A percentile compares a stretch with the other conserved stretches of the same genome.
Conservation (phyloP, 64 coral and sea anemone genomes). For the Porites lutea region DNA sequence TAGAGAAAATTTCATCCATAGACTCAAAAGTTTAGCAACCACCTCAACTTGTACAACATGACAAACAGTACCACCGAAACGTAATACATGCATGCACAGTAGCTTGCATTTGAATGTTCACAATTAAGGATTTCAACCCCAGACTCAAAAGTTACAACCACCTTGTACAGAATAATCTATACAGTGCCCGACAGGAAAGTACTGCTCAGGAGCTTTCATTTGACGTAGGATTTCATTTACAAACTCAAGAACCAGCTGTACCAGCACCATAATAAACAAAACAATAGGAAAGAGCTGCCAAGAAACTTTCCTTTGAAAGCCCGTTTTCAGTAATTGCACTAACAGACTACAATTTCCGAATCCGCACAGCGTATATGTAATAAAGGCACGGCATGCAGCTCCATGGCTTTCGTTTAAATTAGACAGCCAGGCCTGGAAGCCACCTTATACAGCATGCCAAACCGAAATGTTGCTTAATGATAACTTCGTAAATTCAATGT, state of each 20-base stretch:
- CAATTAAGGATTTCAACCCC: background rate
- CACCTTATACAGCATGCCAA: too few relatives aligned
- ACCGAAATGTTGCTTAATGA: too few relatives aligned
- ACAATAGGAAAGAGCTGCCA: too few relatives aligned
- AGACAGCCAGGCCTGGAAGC: too few relatives aligned
- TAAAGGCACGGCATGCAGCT: too few relatives aligned
- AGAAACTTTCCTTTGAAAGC: background rate
- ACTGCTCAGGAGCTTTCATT: background rate
- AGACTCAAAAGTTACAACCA: background rate
- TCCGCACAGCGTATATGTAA: too few relatives aligned
- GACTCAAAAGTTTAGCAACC: too few relatives aligned
- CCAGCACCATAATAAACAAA: background rate
- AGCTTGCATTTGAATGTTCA: background rate
- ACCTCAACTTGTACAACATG: too few relatives aligned
- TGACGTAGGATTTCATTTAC: background rate
- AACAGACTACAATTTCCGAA: background rate
- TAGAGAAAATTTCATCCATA: too few relatives aligned
- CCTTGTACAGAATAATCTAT: background rate
- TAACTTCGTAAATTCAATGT: too few relatives aligned
- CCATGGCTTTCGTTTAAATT: too few relatives aligned
- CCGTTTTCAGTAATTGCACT: background rate
- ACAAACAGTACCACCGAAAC: background rate
- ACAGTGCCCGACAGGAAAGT: background rate
- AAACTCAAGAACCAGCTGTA: background rate
- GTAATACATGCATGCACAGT: background rate